Conservation (phyloP, 2,797 vertebrate species). For the Hephaestus fuliginosus region DNA sequence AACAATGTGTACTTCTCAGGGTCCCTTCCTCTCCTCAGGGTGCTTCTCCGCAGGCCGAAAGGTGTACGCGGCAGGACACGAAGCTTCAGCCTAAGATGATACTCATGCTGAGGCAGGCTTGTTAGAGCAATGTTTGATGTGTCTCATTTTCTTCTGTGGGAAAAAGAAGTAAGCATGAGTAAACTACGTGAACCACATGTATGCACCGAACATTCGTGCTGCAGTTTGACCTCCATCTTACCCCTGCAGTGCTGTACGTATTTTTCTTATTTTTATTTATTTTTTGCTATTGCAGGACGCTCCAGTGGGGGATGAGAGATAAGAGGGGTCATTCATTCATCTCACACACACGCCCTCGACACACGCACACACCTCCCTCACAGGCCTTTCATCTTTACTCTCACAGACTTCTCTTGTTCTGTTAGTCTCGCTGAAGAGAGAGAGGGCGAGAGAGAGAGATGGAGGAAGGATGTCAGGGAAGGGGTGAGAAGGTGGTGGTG, state of each 20-base stretch:
- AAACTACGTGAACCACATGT: slow-evolving; percentile 6
- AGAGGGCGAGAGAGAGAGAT: slow-evolving; percentile 43
- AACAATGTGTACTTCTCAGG: slow-evolving; percentile 73
- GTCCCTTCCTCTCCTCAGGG: slow-evolving; percentile 61
- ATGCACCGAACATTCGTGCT: not conserved
- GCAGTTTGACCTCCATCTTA: slow-evolving; percentile 34
- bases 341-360: slow-evolving; percentile 41
- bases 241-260: slow-evolving; percentile 52
- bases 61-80: slow-evolving; percentile 46
- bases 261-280: slow-evolving; percentile 19
- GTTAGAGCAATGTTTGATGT: slow-evolving; percentile 51
- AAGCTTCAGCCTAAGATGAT: slow-evolving; percentile 23
- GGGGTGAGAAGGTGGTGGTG: slow-evolving; percentile 40
- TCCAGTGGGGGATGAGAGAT: slow-evolving; percentile 56
- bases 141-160: slow-evolving; percentile 39
- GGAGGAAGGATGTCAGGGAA: slow-evolving; percentile 74
- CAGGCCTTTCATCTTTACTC: slow-evolving; percentile 84
- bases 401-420: slow-evolving; percentile 86
- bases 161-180: slow-evolving; percentile 29
- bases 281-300: slow-evolving; percentile 50
- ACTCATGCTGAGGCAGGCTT: slow-evolving; percentile 44
- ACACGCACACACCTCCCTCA: slow-evolving; percentile 65
- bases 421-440: slow-evolving; percentile 72
- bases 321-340: slow-evolving; percentile 82
- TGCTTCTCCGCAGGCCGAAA: slow-evolving; percentile 53